These are phyloP conservation scores for Microctenopoma stevenorrisi DNA, from an alignment of 2,797 vertebrate species.

Conservation along the genomic window DNA sequence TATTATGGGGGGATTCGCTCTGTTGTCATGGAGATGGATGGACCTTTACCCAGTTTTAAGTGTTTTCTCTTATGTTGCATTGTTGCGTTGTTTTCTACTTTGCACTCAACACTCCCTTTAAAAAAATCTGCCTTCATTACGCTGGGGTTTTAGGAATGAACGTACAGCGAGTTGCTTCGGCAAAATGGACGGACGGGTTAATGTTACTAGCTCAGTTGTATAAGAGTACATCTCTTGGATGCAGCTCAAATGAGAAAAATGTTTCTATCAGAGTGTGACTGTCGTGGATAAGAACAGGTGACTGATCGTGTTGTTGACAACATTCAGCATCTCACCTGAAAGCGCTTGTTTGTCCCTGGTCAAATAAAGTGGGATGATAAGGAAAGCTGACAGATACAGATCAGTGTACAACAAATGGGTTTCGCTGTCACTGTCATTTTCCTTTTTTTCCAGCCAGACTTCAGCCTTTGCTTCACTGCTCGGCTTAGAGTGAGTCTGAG, in stretches of 20 bases:
- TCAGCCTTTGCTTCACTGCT: slow-evolving; percentile 19
- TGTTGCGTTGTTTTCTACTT: neutral
- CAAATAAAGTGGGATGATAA: slow-evolving; percentile 68
- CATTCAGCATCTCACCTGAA: slow-evolving; percentile 55
- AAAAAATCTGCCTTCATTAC: neutral
- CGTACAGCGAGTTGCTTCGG: neutral
- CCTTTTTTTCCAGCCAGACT: neutral
- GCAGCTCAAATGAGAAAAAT: slow-evolving; percentile 34
- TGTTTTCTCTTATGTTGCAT: neutral
- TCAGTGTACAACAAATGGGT: slow-evolving; percentile 37
- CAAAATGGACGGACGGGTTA: slow-evolving; percentile 35
- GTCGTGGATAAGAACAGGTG: slow-evolving; percentile 59
- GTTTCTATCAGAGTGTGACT: slow-evolving; percentile 51
- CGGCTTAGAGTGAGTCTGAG: slow-evolving; percentile 6
- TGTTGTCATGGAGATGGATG: neutral
- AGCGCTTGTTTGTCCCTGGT: slow-evolving; percentile 52
- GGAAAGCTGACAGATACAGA: slow-evolving; percentile 55
- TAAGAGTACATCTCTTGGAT: slow-evolving; percentile 53
- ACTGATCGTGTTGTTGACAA: slow-evolving; percentile 54
- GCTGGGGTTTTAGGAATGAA: neutral
- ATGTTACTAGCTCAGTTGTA: slow-evolving; percentile 14
- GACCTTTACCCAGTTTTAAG: neutral
- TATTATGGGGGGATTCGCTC: neutral
- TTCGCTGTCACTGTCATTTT: slow-evolving; percentile 29
- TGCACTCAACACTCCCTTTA: neutral